These are phyloP conservation scores for Lobophora halterata DNA, from an alignment of 2,888 invertebrate genomes.

Conservation along the genomic window DNA sequence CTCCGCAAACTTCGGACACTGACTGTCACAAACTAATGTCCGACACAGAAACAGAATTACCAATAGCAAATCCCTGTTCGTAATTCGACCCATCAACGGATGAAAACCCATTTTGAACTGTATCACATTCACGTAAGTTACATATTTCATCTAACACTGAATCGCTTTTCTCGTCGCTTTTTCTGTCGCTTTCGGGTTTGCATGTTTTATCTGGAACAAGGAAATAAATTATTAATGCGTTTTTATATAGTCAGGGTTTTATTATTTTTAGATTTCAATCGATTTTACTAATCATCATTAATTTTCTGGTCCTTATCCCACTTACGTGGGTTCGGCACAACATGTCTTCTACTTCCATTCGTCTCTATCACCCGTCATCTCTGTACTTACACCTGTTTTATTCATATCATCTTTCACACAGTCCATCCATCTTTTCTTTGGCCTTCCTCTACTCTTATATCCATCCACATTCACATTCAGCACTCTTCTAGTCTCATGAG, in stretches of 20 bases:
- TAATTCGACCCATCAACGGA: slow-evolving; percentile 50
- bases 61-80: slow-evolving; percentile 60
- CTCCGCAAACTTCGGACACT: slow-evolving; percentile 76
- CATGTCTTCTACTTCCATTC: no score
- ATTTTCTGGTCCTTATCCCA: no score
- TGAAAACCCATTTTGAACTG: slow-evolving; percentile 56
- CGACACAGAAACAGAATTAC: slow-evolving; percentile 65
- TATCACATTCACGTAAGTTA: slow-evolving; percentile 42
- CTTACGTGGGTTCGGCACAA: no score
- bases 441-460: no score
- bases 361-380: no score
- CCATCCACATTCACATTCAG: no score
- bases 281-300: no score
- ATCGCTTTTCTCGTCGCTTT: slow-evolving; percentile 58
- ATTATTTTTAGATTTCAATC: slow-evolving; percentile 7
- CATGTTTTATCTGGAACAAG: slow-evolving; percentile 74
- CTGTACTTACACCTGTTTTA: no score
- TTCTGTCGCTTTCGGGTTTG: slow-evolving; percentile 65
- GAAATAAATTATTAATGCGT: slow-evolving; percentile 18
- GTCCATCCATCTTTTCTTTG: no score
- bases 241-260: slow-evolving; percentile 9
- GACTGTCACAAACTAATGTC: slow-evolving; percentile 76
- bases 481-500: no score
- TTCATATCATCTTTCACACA: no score
- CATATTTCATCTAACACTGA: slow-evolving; percentile 60